Evolutionary conservation across 2,113 vertebrate species (phyloP).

Genomic region (Dryoscopus gambensis): DNA sequence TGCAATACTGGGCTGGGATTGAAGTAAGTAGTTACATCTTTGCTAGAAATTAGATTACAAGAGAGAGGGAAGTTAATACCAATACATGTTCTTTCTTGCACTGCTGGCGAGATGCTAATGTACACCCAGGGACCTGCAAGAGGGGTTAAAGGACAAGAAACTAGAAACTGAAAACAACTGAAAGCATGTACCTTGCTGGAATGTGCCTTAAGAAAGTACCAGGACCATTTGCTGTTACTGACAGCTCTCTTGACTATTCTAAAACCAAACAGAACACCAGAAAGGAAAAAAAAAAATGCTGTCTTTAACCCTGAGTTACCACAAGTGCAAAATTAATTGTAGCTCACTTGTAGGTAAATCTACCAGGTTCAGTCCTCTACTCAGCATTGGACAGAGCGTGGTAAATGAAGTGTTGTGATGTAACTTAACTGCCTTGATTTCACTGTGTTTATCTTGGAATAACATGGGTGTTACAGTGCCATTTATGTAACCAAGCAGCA

Average conservation of each 20-base stretch:
- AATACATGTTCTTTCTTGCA: background rate
- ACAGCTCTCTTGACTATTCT: background rate
- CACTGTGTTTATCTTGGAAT: background rate
- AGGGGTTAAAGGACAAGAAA: background rate
- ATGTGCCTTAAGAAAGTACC: background rate
- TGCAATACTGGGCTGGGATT: background rate
- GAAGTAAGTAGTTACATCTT: background rate
- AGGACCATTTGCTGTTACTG: background rate
- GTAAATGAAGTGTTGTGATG: background rate
- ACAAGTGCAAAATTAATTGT: background rate
- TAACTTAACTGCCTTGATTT: background rate
- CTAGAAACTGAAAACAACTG: background rate
- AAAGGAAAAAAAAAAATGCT: background rate
- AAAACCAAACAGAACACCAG: background rate
- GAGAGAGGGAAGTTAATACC: background rate
- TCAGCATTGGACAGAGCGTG: background rate
- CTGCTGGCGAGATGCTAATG: background rate
- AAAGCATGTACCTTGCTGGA: background rate
- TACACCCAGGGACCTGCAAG: background rate
- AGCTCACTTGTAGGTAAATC: background rate
- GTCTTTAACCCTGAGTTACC: background rate
- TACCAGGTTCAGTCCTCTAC: background rate
- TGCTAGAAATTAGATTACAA: background rate
- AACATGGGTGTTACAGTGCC: accelerated
- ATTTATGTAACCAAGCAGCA: background rate